Percentiles rank a stretch among this genome's conserved stretches.
Conservation (phyloP, 2,113 vertebrate genomes). For the Fulica atra region DNA sequence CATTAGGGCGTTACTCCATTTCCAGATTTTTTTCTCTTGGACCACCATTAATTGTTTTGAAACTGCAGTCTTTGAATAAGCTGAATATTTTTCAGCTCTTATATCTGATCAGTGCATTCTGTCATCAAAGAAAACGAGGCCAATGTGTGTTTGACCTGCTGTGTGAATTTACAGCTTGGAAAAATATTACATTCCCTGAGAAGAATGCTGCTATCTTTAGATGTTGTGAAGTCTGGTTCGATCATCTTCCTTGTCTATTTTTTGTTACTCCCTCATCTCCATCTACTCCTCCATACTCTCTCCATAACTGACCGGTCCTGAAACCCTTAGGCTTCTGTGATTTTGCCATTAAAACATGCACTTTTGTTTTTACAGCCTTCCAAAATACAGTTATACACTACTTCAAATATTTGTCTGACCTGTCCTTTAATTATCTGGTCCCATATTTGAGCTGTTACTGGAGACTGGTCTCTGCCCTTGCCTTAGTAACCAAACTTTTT, state of each 20-base stretch:
- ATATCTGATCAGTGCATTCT: not conserved
- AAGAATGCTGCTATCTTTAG: not conserved
- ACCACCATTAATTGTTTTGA: not conserved
- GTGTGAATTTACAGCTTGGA: conserved; percentile 1
- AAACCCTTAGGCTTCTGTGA: not conserved
- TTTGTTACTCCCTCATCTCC: not conserved
- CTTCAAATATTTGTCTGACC: not conserved
- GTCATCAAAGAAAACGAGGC: not conserved
- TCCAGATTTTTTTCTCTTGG: not conserved
- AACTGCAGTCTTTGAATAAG: not conserved
- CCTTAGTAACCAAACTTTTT: not conserved
- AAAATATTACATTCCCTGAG: not conserved
- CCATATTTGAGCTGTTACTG: not conserved
- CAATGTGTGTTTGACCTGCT: not conserved
- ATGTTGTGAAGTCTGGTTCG: not conserved
- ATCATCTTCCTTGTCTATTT: not conserved
- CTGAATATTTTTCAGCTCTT: not conserved
- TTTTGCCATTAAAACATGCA: not conserved
- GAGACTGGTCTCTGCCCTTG: not conserved
- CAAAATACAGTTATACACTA: not conserved
- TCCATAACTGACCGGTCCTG: not conserved
- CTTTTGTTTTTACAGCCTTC: not conserved
- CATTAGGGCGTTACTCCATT: not conserved
- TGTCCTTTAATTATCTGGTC: not conserved
- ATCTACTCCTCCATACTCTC: not conserved